A percentile compares a stretch with the other conserved stretches of the same genome.
Evolutionary conservation across 2,888 invertebrate species (phyloP).

Genomic region (Dryomyza anilis): DNA sequence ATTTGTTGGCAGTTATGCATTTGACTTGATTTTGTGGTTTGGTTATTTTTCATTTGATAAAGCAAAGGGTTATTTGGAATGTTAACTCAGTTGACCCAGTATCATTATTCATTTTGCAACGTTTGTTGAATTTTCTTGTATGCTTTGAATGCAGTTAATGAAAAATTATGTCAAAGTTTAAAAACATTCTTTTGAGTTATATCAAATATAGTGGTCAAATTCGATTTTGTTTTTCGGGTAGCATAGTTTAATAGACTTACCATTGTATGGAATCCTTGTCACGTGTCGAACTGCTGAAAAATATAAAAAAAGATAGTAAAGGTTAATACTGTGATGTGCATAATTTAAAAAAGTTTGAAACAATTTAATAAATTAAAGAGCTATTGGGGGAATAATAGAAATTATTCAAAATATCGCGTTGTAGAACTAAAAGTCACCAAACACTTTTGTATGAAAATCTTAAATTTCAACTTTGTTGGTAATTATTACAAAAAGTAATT

Average conservation of each 20-base stretch:
- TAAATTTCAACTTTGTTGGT: too few species aligned
- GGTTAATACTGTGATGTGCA: too few species aligned
- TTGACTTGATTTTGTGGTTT: slow-evolving; percentile 2
- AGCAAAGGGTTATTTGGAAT: not conserved
- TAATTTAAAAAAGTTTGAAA: too few species aligned
- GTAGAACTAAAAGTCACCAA: too few species aligned
- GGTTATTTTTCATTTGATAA: too few species aligned
- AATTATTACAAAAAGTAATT: too few species aligned
- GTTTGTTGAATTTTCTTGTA: too few species aligned
- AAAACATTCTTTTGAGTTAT: not conserved
- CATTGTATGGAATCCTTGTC: not conserved
- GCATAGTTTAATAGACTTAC: not conserved
- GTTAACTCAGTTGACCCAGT: slow-evolving; percentile 16
- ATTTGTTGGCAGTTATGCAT: too few species aligned
- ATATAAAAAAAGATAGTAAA: not conserved
- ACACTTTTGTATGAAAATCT: too few species aligned
- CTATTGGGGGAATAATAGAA: not conserved
- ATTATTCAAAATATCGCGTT: too few species aligned
- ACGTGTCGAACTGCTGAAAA: not conserved
- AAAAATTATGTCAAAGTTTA: slow-evolving; percentile 3
- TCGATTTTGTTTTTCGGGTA: not conserved
- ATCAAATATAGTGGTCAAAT: too few species aligned
- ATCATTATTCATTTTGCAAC: not conserved
- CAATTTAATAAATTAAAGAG: not conserved
- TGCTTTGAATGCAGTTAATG: not conserved